Base-by-base conservation (phyloP, 2,888 invertebrate species). In the Diadromus collaris region DNA sequence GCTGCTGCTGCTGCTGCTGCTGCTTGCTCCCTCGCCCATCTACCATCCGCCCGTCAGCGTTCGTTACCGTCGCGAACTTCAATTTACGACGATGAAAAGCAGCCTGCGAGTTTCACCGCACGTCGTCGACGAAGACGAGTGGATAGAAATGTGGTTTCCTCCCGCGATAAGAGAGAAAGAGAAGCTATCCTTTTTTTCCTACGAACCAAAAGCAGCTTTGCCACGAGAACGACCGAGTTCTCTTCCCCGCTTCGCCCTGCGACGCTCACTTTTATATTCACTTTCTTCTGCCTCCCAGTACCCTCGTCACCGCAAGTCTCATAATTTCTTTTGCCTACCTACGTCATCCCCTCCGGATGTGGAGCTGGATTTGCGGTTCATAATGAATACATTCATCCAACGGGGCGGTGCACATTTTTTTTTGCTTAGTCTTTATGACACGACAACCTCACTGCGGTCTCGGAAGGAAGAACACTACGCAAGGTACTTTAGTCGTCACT, bases 311-410 rank as follows among this genome's bases (percentile, higher is more conserved):
- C 27, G 34, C 58, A 60, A 48, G 19, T 48, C 51, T 24, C 38
- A 34, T 67, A 51, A 19, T 38, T 51, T 60, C 27, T 67, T 60
- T 21, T 19, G 29, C 41, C 60, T 7, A 38, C 56, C n/a, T 29
- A 51, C 71, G 61, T 58, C 70, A 60, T 64, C 54, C 69, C 56
- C 60, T 27, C 58, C 34, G 51, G 74, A 65, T 41, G 73, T 65
- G 60, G 46, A 65, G 64, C 27, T 78, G 32, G 64, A 77, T 84
- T 82, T 82, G 79, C 72, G 81, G 80, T 79, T 83, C 81, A 81
- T 83, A 83, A 83, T 21, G 83, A 83, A 83, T 83, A 82, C 83
- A 82, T 83, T 83, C 80, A 84, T 73, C 64, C 68, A 63, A 27
- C 78, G 41, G 58, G 69, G 19, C 16, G 69, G 58, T 24, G 21